Percentiles rank a stretch among this genome's conserved stretches.
Evolutionary conservation across 1,140 invertebrate genomes (phyloP).

Genomic region (Trypoxylus dichotomus): DNA sequence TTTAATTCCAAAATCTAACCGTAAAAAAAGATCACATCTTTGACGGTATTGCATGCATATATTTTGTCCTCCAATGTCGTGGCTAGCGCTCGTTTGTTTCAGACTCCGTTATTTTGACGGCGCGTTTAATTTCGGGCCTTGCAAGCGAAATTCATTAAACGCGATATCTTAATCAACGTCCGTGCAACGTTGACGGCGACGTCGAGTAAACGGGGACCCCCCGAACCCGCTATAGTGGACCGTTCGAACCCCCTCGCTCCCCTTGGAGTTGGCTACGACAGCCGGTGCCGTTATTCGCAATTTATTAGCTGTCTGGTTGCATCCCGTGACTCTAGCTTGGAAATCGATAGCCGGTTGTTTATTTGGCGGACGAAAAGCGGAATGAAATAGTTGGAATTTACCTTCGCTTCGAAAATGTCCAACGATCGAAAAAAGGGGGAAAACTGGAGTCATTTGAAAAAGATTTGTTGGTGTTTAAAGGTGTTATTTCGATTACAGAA

Average conservation of each 20-base stretch:
- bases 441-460: no score
- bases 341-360: neutral
- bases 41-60: no score
- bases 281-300: neutral
- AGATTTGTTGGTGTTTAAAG: no score
- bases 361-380: neutral
- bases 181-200: neutral
- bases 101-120: no score
- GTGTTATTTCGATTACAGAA: no score
- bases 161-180: slow-evolving; percentile 2
- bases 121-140: no score
- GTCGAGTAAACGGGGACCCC: neutral
- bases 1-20: no score
- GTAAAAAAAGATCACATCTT: no score
- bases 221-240: neutral
- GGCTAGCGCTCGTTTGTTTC: no score
- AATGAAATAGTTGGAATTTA: neutral
- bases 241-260: neutral
- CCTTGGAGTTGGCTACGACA: neutral
- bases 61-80: no score
- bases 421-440: no score
- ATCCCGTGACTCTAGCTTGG: neutral
- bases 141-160: neutral
- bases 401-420: no score
- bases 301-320: neutral